These are phyloP conservation scores for Ivindomyrus marchei DNA, from an alignment of 2,113 vertebrate genomes.

Conservation along the genomic window DNA sequence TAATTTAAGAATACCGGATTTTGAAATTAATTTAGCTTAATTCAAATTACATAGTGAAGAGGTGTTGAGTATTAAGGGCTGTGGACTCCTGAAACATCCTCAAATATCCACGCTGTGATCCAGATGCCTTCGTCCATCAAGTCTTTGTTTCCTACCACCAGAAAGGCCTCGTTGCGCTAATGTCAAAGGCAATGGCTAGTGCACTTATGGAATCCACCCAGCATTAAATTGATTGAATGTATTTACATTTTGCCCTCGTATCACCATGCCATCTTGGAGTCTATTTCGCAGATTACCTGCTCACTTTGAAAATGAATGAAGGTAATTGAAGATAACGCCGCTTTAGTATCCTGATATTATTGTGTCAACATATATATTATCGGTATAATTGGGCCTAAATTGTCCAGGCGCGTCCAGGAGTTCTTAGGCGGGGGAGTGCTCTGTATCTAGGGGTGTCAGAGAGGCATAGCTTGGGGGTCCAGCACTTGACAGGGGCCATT, in stretches of 20 bases:
- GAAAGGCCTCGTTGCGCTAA: neutral
- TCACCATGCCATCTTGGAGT: neutral
- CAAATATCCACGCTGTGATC: neutral
- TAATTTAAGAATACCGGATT: neutral
- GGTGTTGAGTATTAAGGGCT: neutral
- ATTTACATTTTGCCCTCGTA: constrained; percentile 19
- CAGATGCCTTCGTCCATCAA: neutral
- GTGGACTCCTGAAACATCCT: neutral
- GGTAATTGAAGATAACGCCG: constrained; percentile 25
- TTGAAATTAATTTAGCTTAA: neutral
- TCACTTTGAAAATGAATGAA: constrained; percentile 24
- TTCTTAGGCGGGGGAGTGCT: constrained; percentile 7
- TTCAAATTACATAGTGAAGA: neutral
- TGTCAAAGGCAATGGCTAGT: neutral
- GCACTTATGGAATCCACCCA: constrained; percentile 4
- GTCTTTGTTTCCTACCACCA: neutral
- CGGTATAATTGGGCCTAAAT: constrained; percentile 23
- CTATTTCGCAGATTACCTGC: constrained; percentile 22
- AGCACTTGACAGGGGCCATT: neutral
- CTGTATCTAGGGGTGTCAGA: neutral
- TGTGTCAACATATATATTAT: constrained; percentile 26
- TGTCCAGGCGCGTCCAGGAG: constrained; percentile 13
- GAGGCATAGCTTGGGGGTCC: neutral
- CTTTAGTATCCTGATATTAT: constrained; percentile 23
- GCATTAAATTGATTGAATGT: constrained; percentile 17